These are phyloP conservation scores for Stenodera caucasica DNA, from an alignment of 2,888 invertebrate genomes.

Conservation along the genomic window DNA sequence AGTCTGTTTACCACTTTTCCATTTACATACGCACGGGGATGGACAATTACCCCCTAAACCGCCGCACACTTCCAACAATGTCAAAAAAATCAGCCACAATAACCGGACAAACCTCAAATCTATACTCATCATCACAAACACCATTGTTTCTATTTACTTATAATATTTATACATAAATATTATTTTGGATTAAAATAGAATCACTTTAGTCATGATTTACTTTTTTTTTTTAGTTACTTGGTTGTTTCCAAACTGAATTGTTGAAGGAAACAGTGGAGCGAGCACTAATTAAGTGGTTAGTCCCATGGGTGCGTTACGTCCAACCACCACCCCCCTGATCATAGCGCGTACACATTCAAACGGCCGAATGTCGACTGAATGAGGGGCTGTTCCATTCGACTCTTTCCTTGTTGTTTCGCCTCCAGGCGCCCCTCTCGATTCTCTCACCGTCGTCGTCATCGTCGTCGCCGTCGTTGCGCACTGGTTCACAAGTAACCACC, in stretches of 20 bases:
- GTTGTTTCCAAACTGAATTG: slow-evolving; percentile 22
- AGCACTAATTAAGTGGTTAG: slow-evolving; percentile 23
- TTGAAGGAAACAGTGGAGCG: slow-evolving; percentile 41
- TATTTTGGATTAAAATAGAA: not conserved
- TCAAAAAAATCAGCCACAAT: slow-evolving; percentile 23
- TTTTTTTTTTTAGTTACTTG: not conserved
- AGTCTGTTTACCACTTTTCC: slow-evolving; percentile 92
- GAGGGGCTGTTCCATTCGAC: slow-evolving; percentile 55
- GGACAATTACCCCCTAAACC: slow-evolving; percentile 69
- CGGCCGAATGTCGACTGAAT: slow-evolving; percentile 54
- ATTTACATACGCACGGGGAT: slow-evolving; percentile 83
- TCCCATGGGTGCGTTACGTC: slow-evolving; percentile 18
- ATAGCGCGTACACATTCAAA: slow-evolving; percentile 56
- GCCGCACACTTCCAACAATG: slow-evolving; percentile 40
- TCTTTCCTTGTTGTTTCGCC: slow-evolving; percentile 56
- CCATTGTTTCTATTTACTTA: too few relatives aligned
- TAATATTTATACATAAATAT: too few relatives aligned
- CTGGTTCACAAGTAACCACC: slow-evolving; percentile 55
- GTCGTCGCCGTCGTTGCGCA: slow-evolving; percentile 51
- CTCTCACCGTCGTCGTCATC: slow-evolving; percentile 48
- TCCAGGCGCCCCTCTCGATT: slow-evolving; percentile 51
- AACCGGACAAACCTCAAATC: slow-evolving; percentile 10
- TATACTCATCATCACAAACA: slow-evolving; percentile 16
- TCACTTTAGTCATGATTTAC: not conserved
- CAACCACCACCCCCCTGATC: slow-evolving; percentile 31